Evolutionary conservation across 2,797 vertebrate genomes (phyloP).

Genomic region (Ambastaia sidthimunki): DNA sequence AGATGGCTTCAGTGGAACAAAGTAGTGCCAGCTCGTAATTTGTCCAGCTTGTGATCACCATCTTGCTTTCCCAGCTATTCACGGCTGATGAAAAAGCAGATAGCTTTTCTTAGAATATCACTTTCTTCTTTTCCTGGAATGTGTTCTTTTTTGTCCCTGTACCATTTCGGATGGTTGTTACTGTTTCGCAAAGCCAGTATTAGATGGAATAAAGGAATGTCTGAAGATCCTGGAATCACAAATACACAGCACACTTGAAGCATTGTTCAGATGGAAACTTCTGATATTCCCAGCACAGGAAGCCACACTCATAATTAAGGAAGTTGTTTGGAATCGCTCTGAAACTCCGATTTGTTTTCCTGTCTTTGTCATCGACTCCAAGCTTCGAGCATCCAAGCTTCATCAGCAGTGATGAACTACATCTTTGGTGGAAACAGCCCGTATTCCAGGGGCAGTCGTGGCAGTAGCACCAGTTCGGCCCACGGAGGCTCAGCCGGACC

Average conservation of each 20-base stretch:
- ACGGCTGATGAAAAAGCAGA: slow-evolving; percentile 13
- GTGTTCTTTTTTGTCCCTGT: background rate
- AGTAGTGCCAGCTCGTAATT: slow-evolving; percentile 31
- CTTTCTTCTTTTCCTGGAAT: slow-evolving; percentile 3
- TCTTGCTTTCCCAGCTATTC: slow-evolving; percentile 27
- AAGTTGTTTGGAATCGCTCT: slow-evolving; percentile 43
- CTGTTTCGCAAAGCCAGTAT: background rate
- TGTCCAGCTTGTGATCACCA: slow-evolving; percentile 31
- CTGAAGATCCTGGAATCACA: slow-evolving; percentile 17
- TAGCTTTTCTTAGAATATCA: slow-evolving; percentile 8
- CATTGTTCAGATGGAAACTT: slow-evolving; percentile 48
- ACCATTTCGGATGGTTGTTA: slow-evolving; percentile 14
- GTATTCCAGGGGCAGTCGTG: slow-evolving; percentile 82
- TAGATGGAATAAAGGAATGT: background rate
- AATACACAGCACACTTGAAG: slow-evolving; percentile 22
- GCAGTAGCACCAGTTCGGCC: slow-evolving; percentile 80
- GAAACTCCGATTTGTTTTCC: slow-evolving; percentile 38
- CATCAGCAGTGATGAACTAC: slow-evolving; percentile 86
- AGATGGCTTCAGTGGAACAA: slow-evolving; percentile 33
- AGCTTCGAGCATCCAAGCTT: slow-evolving; percentile 11
- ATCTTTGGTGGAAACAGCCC: slow-evolving; percentile 89
- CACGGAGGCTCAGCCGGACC: slow-evolving; percentile 80
- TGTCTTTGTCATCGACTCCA: slow-evolving; percentile 24
- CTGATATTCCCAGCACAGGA: slow-evolving; percentile 53
- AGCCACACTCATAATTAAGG: slow-evolving; percentile 55